Evolutionary conservation across 2,797 vertebrate genomes (phyloP), one percentile per base, ranked within the genome.

Genomic region (Falco columbarius): DNA sequence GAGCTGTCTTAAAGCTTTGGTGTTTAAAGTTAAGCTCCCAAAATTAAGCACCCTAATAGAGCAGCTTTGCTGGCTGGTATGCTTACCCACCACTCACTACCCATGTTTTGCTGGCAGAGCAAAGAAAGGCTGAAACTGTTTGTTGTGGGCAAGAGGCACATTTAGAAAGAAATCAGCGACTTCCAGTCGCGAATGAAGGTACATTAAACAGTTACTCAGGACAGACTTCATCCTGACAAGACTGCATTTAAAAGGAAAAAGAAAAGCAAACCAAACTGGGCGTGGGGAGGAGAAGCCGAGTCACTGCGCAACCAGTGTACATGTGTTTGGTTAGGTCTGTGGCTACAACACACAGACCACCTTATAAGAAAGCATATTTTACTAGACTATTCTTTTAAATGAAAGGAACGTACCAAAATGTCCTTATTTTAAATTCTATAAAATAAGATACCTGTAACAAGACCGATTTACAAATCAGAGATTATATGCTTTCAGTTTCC

Each of bases 401-500:
- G 59, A 95, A 88, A 77, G 30, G 42, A 93, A 74, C 10, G 29
- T 44, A 21, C 7, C 22, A 62, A 81, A 66, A 51, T 1, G 13
- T 12, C 32, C 34, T 15, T 68, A 63, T 70, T 86, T 84, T 30
- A 80, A 87, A 80, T 49, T 30, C 29, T 61, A 42, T 68, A 93
- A 93, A 95, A 86, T 24, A n/a, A 90, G 65, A 85, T 70, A 71
- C 20, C 27, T 86, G 46, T 71, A 93, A 94, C 16, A 81, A 88
- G 15, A 55, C 51, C 56, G 23, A 42, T 93, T 94, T 80, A 81
- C 71, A 84, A 90, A 90, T 93, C 66, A 77, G 71, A 91, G 77
- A 92, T 89, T 89, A 77, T 10, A 71, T 40, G 52, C 68, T 83
- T 82, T 67, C 61, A 58, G 36, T 46, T 89, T 44, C 61, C 29